phyloP scores from a whole-genome alignment of 2,113 vertebrate species.

The Eolophus roseicapilla region DNA sequence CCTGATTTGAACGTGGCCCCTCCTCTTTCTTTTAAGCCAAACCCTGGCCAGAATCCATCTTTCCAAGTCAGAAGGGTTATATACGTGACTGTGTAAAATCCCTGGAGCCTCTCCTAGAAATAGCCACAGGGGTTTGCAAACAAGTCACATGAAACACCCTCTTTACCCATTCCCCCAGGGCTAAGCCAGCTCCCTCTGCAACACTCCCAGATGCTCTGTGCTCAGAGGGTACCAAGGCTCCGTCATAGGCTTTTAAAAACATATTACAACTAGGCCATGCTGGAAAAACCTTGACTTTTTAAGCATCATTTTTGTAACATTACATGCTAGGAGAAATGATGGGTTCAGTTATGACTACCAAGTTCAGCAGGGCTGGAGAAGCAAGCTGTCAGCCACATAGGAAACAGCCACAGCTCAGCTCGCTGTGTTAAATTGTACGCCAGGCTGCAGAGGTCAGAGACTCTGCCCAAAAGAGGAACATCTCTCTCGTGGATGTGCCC shows the following conservation, averaged over 20 bases:
- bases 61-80: slow-evolving; percentile 3
- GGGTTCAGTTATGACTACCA: background rate
- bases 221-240: background rate
- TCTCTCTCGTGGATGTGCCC: background rate
- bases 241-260: background rate
- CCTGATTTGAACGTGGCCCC: background rate
- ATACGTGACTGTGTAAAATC: slow-evolving; percentile 6
- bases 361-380: background rate
- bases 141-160: slow-evolving; percentile 13
- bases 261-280: background rate
- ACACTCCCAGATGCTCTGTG: background rate
- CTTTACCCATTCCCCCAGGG: background rate
- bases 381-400: background rate
- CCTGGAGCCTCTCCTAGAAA: slow-evolving; percentile 6
- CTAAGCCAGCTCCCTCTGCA: background rate
- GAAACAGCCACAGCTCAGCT: background rate
- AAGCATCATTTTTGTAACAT: background rate
- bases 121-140: slow-evolving; percentile 39
- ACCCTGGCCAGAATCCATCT: slow-evolving; percentile 12
- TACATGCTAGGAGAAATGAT: background rate
- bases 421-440: background rate
- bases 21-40: background rate
- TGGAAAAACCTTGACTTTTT: background rate
- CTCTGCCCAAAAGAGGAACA: background rate
- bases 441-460: background rate